Conservation (phyloP, 2,797 vertebrate species). For the Harpagifer antarcticus region DNA sequence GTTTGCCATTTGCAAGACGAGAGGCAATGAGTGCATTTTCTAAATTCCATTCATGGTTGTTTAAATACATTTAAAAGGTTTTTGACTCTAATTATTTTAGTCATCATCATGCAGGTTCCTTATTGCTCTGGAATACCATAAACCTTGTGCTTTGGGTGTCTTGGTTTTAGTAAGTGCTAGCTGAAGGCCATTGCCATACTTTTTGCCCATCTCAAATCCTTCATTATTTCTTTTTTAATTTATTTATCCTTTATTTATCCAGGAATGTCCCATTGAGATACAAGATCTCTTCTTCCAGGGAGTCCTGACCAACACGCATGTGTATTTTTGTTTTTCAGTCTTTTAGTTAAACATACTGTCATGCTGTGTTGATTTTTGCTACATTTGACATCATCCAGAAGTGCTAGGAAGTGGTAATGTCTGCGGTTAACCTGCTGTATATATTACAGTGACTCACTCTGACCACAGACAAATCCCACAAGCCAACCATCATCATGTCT, state of each 20-base stretch:
- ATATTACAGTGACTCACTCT: conserved; percentile 37
- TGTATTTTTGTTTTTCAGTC: conserved; percentile 51
- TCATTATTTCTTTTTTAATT: conserved; percentile 14
- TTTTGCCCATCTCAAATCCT: background rate
- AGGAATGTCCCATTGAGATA: too few relatives aligned
- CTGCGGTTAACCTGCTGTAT: too few relatives aligned
- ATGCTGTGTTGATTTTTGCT: conserved; percentile 49
- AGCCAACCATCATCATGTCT: conserved; percentile 16
- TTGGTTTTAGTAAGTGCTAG: background rate
- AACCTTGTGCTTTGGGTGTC: conserved; percentile 17
- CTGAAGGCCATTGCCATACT: background rate
- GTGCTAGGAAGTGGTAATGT: too few relatives aligned
- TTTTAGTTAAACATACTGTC: conserved; percentile 27
- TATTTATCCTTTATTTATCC: too few relatives aligned
- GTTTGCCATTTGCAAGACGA: conserved; percentile 8
- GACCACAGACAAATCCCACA: conserved; percentile 48
- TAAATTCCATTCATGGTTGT: conserved; percentile 22
- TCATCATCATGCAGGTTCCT: conserved; percentile 2
- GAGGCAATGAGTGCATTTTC: conserved; percentile 30
- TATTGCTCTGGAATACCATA: conserved; percentile 17
- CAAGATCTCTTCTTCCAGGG: too few relatives aligned
- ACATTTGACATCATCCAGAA: background rate
- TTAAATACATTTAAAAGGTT: background rate
- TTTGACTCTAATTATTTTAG: background rate
- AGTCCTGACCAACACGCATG: too few relatives aligned